Evolutionary conservation across 2,113 vertebrate genomes (phyloP), one percentile per base, ranked within the genome.

Genomic region (Micronisus gabar): DNA sequence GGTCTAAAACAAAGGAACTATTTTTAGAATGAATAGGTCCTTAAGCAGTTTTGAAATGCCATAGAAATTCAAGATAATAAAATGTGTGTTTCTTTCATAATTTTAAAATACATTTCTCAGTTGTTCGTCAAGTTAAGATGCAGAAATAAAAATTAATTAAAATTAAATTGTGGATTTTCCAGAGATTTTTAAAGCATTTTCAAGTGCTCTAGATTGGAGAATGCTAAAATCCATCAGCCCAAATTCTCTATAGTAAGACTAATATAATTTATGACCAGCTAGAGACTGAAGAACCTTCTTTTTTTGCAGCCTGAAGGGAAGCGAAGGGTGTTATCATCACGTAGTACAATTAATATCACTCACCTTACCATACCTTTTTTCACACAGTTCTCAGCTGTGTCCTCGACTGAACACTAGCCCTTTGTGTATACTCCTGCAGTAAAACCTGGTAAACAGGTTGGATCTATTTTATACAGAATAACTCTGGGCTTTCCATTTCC

Each of bases 1-100:
- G 20, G 99, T 99, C 99, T 99, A 93, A 50, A 96, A 95, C 55
- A 97, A 97, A 95, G 66, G 62, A 95, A 85, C 82, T 85, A 15
- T 96, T 97, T 96, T 94, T 41, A 95, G 92, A 95, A 97, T 75
- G 32, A 97, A 86, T 10, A 96, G 15, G 48, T 87, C 56, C 80
- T 92, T 62, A 92, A 68, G 50, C 30, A 73, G 41, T 81, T 89
- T 86, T 81, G 13, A 94, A 96, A 84, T 48, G n/a, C 43, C 47
- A 82, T 0, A 90, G 30, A 90, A 93, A 66, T 66, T 50, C 8
- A 89, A 85, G n/a, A 79, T n/a, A 85, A 88, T 53, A 80, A 94
- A 40, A 70, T 4, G 15, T 18, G 17, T 53, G n/a, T 43, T 65
- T 86, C 32, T 58, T 88, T 72, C 62, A 82, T 71, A 1, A 72